Percentiles rank a stretch among this genome's conserved stretches.
These are phyloP conservation scores for Drosophila triauraria DNA, from an alignment of 1,140 invertebrate species.

Conservation along the genomic window DNA sequence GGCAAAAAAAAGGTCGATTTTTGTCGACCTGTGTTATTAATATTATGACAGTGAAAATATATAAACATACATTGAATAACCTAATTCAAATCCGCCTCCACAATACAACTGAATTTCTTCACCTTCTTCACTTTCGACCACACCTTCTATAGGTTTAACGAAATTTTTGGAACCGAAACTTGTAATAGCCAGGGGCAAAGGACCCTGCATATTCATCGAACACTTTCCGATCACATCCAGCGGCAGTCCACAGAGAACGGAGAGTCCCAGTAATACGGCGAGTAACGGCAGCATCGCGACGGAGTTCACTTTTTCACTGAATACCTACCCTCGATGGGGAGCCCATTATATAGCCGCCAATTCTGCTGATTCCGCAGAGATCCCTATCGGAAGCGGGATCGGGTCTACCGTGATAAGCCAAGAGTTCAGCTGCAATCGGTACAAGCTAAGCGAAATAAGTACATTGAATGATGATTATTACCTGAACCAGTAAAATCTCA, in stretches of 20 bases:
- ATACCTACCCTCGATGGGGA: not conserved
- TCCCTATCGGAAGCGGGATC: no score
- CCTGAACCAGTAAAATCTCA: no score
- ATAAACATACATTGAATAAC: not conserved
- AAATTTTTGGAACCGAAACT: slow-evolving; percentile 6
- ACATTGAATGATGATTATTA: no score
- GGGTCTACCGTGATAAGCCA: no score
- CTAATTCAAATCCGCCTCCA: slow-evolving; percentile 1
- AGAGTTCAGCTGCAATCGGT: no score
- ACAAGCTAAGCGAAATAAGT: no score
- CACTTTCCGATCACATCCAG: not conserved
- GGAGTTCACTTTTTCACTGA: slow-evolving; percentile 7
- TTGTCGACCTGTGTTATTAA: no score
- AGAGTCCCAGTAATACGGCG: not conserved
- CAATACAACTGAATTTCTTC: slow-evolving; percentile 3
- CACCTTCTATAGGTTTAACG: not conserved
- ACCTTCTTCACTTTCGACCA: not conserved
- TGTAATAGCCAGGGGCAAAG: not conserved
- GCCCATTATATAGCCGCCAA: not conserved
- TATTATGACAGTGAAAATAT: not conserved
- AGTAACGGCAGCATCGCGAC: slow-evolving; percentile 4
- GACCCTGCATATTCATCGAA: rapidly evolving
- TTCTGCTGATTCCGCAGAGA: no score
- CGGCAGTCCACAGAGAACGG: not conserved
- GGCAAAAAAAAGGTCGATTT: no score